Base-by-base conservation (phyloP, 2,888 invertebrate species). In the Eupithecia inturbata region DNA sequence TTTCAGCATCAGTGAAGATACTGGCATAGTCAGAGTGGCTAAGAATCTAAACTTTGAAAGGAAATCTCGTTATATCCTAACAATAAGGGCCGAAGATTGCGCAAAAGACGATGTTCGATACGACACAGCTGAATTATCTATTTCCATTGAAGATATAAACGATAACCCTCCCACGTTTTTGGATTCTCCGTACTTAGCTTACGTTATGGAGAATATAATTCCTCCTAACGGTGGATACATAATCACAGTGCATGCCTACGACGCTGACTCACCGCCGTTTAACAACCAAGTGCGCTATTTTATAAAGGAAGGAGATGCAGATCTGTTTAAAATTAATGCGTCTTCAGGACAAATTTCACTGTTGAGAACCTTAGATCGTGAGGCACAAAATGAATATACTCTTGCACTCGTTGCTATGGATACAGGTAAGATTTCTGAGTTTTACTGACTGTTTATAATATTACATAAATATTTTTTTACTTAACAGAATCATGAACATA, bases 1-100 rank as follows among this genome's bases (percentile, higher is more conserved):
- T 91, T 98, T 98, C 87, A 97, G 97, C 87, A 98, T 99, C 78
- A 97, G 97, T 78, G 98, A 99, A 92, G 98, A 98, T 87, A 97
- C 97, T 10, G 99, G 99, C 0, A 96, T 98, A 60, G 96, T 99
- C 22, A 95, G 98, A 76, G 98, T 99, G 7, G 98, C 98, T 41
- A 98, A 98, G 92, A 98, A 98, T 88, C 95, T 99, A 33, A 99
- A 99, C 92, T 99, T 97, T 89, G 99, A 99, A 93, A 95, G 98
- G 49, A 97, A 97, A 87, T 96, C 97, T 63, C 96, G 97, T 36
- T 99, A 99, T 88, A 93, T 96, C 60, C 92, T 99, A 78, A 97
- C 96, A 0, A 97, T 99, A 41, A 96, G 96, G 79, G 98, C 98
- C 0, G 98, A 98, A 91, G 98, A 98, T 90, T 97, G 97, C 85